Evolutionary conservation across 2,113 vertebrate species (phyloP).

Genomic region (Sitta europaea): DNA sequence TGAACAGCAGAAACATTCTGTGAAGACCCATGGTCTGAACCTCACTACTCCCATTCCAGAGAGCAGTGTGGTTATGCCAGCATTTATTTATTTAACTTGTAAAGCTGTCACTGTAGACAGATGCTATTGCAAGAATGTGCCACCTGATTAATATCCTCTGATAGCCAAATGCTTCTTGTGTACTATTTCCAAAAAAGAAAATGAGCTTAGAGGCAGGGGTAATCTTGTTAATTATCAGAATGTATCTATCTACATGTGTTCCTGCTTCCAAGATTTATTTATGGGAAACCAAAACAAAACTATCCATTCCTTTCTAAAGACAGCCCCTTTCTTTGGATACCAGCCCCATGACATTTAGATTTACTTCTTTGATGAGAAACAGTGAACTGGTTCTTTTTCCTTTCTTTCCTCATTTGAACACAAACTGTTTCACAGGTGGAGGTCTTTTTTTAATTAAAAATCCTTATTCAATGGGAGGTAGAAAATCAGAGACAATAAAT

Average conservation of each 20-base stretch:
- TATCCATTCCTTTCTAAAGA: neutral
- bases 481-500: neutral
- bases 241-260: neutral
- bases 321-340: neutral
- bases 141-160: neutral
- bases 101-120: neutral
- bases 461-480: neutral
- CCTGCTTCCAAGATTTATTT: neutral
- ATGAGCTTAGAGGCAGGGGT: neutral
- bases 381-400: neutral
- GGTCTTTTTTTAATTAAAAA: neutral
- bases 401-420: neutral
- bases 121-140: neutral
- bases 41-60: neutral
- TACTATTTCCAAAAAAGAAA: neutral
- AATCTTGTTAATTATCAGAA: neutral
- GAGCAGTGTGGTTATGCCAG: neutral
- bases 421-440: neutral
- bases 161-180: slow-evolving; percentile 9
- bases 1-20: neutral
- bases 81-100: slow-evolving; percentile 25
- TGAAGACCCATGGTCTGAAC: neutral
- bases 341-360: neutral
- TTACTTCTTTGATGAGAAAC: neutral
- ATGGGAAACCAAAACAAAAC: neutral